These are phyloP conservation scores for Atlantisia rogersi DNA, from an alignment of 2,113 vertebrate species.

Conservation along the genomic window DNA sequence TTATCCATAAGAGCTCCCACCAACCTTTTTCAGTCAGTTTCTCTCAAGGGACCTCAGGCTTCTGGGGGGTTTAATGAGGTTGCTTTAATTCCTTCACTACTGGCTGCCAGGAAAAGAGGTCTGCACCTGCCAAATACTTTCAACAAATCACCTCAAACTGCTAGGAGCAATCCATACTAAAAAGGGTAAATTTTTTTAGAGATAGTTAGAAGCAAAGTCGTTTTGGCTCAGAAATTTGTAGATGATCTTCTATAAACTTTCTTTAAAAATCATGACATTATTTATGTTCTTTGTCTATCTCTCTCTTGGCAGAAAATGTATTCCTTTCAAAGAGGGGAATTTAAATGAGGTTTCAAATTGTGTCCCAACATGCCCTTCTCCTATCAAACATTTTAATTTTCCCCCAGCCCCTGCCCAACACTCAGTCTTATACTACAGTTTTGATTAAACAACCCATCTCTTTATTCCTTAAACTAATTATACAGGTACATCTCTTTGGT, in stretches of 20 bases:
- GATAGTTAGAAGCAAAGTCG: background rate
- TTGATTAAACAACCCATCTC: constrained; percentile 1
- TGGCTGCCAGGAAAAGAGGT: background rate
- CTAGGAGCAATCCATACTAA: constrained; percentile 4
- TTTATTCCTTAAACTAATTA: background rate
- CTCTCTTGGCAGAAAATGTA: background rate
- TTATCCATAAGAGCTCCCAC: background rate
- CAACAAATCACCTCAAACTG: background rate
- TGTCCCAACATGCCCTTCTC: constrained; percentile 21
- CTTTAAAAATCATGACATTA: constrained; percentile 11
- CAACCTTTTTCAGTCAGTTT: background rate
- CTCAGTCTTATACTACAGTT: background rate
- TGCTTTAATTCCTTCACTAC: background rate
- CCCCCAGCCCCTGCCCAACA: background rate
- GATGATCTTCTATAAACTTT: background rate
- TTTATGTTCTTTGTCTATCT: constrained; percentile 35
- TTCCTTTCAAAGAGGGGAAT: constrained; percentile 29
- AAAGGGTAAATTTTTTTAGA: background rate
- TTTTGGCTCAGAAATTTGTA: constrained; percentile 22
- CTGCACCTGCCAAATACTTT: background rate
- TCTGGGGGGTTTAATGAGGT: background rate
- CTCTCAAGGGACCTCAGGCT: background rate
- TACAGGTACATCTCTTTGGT: background rate
- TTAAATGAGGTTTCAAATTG: constrained; percentile 30
- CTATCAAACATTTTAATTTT: background rate